Evolutionary conservation across 2,888 invertebrate genomes (phyloP), one percentile per base, ranked within the genome.

Genomic region (Troglohyphantes excavatus): DNA sequence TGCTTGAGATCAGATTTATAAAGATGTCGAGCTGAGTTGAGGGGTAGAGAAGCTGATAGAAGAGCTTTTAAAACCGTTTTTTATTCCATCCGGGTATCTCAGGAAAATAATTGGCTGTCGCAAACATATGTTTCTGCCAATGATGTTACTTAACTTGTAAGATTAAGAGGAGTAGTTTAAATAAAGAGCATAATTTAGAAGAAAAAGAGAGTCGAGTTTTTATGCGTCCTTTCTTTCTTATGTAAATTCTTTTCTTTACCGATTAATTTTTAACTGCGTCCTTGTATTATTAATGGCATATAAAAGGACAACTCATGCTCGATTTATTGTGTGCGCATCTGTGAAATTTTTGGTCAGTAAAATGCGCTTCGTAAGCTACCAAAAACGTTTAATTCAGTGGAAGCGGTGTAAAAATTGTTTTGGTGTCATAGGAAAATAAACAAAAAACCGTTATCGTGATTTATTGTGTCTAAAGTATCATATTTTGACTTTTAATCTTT

Each of bases 41-140:
- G 61, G 29, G 19, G 29, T 21, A 21, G 33, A 6, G n/a, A 53
- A 13, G 53, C 53, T 53, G 53, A 53, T 53, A 39, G 21, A 61
- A 68, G 17, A 33, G 61, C 61, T 68, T 68, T 68, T 46, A 46
- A 33, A 29, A 46, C 21, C 46, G 13, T 46, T 53, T 81, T 67
- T 68, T 33, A 68, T 59, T 68, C 13, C 53, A 53, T 17, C 26
- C 27, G 21, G 9, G 39, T 73, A 63, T 23, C 29, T 73, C 39
- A 39, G 43, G 5, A 46, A 83, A 83, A 83, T 73, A 83, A 83
- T 83, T 83, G 83, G 73, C 46, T 83, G 83, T 73, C 83, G 13
- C 5, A 43, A 63, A 73, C 83, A 83, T 73, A 46, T 83, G 83
- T 75, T 73, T 73, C 61, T 17, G 43, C 65, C 26, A 43, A 61